A percentile compares a stretch with the other conserved stretches of the same genome.
phyloP scores from a whole-genome alignment of 2,113 vertebrate genomes.

The Chloropsis cyanopogon region DNA sequence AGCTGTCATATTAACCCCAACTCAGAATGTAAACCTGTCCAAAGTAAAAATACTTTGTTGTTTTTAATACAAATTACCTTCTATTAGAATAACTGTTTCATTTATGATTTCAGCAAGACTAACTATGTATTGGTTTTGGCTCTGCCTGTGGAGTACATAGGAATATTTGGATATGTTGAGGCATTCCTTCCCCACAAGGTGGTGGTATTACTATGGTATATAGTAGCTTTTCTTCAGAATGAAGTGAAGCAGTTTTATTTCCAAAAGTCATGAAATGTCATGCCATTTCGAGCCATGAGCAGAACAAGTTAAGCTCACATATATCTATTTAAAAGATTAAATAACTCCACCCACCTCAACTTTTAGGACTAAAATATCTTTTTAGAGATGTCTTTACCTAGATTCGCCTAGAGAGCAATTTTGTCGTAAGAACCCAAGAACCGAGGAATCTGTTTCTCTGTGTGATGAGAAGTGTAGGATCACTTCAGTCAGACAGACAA shows the following conservation, averaged over 20 bases:
- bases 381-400: not conserved
- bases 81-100: not conserved
- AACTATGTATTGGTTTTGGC: not conserved
- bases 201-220: conserved; percentile 23
- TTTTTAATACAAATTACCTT: not conserved
- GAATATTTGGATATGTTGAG: not conserved
- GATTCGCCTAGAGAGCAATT: not conserved
- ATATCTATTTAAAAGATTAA: not conserved
- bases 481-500: not conserved
- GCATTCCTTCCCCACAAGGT: conserved; percentile 40
- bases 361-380: not conserved
- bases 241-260: not conserved
- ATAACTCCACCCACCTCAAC: not conserved
- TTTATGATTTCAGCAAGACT: not conserved
- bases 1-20: not conserved
- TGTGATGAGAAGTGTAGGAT: not conserved
- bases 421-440: not conserved
- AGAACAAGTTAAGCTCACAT: not conserved
- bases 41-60: not conserved
- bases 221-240: not conserved
- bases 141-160: not conserved
- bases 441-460: not conserved
- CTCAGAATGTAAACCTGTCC: not conserved
- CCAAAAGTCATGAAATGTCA: not conserved
- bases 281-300: not conserved